phyloP scores from a whole-genome alignment of 2,797 vertebrate genomes.

The Myripristis murdjan region DNA sequence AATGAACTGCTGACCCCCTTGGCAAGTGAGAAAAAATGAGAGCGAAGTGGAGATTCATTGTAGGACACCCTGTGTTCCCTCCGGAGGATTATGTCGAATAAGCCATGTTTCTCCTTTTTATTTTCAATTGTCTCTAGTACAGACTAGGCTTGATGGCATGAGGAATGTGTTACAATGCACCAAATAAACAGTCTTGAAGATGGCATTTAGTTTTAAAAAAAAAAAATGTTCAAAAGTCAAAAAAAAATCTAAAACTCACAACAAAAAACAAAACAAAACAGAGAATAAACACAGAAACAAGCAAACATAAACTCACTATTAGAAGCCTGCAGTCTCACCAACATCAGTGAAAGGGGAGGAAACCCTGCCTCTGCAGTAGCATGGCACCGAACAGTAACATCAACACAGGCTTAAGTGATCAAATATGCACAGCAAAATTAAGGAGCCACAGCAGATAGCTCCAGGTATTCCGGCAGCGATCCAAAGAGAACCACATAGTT shows the following conservation, averaged over 20 bases:
- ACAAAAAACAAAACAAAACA: neutral
- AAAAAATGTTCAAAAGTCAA: conserved; percentile 7
- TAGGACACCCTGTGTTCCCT: conserved; percentile 45
- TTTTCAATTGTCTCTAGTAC: conserved; percentile 31
- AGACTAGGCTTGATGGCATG: conserved; percentile 20
- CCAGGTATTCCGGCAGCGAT: conserved; percentile 24
- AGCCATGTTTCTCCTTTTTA: conserved; percentile 46
- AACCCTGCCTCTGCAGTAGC: conserved; percentile 53
- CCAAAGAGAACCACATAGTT: conserved; percentile 14
- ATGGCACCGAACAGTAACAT: conserved; percentile 42
- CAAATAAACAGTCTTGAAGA: conserved; percentile 24
- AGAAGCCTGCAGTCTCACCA: conserved; percentile 26
- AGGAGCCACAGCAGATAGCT: conserved; percentile 24
- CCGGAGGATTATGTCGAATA: conserved; percentile 66
- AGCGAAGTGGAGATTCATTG: conserved; percentile 32
- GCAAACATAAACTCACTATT: conserved; percentile 11
- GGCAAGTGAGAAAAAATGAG: conserved; percentile 52
- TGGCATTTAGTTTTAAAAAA: conserved; percentile 7
- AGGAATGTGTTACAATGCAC: conserved; percentile 18
- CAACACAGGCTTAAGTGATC: conserved; percentile 52
- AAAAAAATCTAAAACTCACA: conserved; percentile 1
- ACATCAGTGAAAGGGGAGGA: conserved; percentile 45
- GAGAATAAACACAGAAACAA: conserved; percentile 20
- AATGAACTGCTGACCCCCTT: conserved; percentile 46
- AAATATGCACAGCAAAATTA: conserved; percentile 23